These are phyloP conservation scores for Gastracanthus pulcherrimus DNA, from an alignment of 2,888 invertebrate genomes.

Conservation along the genomic window DNA sequence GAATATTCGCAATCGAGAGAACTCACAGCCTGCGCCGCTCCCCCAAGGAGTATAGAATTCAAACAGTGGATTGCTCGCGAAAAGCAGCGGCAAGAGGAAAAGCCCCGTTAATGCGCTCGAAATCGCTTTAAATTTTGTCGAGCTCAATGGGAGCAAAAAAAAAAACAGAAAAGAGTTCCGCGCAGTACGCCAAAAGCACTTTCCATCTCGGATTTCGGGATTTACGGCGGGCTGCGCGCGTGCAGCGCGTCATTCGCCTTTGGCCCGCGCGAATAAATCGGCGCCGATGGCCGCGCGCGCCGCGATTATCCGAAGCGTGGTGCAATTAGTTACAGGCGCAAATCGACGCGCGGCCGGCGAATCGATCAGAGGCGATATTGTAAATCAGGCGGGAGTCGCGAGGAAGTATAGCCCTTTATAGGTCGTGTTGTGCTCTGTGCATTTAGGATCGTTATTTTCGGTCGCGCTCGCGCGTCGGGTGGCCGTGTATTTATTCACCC, in stretches of 20 bases:
- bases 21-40: background rate
- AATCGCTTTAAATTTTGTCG: constrained; percentile 9
- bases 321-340: constrained; percentile 46
- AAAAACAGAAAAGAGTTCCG: too few species aligned
- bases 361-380: constrained; percentile 53
- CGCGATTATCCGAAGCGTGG: constrained; percentile 31
- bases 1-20: too few species aligned
- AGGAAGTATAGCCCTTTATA: constrained; percentile 47
- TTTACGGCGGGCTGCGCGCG: too few species aligned
- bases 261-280: background rate
- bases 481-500: constrained; percentile 47
- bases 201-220: constrained; percentile 18
- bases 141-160: background rate
- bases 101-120: too few species aligned
- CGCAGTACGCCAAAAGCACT: background rate
- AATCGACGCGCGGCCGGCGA: constrained; percentile 14
- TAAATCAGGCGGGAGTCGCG: constrained; percentile 48
- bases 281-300: background rate
- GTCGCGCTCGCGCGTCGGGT: background rate
- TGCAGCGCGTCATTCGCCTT: background rate
- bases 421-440: background rate
- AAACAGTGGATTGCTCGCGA: background rate
- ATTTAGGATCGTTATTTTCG: constrained; percentile 27
- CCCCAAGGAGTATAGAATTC: background rate
- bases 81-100: background rate